Evolutionary conservation across 1,140 invertebrate genomes (phyloP).

Genomic region (Acyrthosiphon pisum): DNA sequence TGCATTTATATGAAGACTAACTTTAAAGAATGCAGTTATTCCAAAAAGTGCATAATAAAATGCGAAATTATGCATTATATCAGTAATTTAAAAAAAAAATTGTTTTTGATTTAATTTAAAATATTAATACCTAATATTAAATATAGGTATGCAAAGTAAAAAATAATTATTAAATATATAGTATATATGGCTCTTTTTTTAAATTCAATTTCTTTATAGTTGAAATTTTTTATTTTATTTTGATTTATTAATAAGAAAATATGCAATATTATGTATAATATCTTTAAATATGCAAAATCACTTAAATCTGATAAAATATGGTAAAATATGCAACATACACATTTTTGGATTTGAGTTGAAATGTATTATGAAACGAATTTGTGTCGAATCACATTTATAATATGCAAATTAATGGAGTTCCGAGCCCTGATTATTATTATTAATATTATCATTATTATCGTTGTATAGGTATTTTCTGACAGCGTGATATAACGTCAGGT

Average conservation of each 20-base stretch:
- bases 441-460: background rate
- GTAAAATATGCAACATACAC: background rate
- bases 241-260: background rate
- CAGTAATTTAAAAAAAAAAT: background rate
- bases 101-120: background rate
- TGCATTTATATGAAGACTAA: background rate
- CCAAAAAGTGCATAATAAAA: too few relatives aligned
- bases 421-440: background rate
- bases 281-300: background rate
- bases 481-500: background rate
- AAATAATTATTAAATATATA: too few relatives aligned
- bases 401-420: background rate
- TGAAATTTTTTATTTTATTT: background rate
- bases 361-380: background rate
- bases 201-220: background rate
- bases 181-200: background rate
- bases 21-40: background rate
- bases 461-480: conserved; percentile 1
- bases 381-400: conserved; percentile 9
- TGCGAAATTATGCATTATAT: background rate
- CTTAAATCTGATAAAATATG: background rate
- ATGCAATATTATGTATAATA: background rate
- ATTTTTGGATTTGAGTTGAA: background rate
- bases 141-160: too few relatives aligned
- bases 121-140: background rate